phyloP scores from a whole-genome alignment of 2,113 vertebrate genomes.

The Eubucco bourcierii region DNA sequence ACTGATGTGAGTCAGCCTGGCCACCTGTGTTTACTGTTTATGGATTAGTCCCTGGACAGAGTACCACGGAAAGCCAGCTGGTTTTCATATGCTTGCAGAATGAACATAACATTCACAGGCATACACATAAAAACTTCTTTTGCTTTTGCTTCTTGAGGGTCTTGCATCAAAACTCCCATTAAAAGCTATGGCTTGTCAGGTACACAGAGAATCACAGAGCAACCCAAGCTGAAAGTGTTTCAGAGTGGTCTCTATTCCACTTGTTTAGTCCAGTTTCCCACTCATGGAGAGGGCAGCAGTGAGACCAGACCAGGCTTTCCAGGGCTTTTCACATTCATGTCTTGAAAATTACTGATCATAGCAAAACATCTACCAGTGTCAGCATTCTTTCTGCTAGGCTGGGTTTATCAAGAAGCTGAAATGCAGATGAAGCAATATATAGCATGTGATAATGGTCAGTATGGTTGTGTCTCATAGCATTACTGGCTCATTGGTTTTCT shows the following conservation, averaged over 20 bases:
- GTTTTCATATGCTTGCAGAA: neutral
- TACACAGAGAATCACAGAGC: neutral
- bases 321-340: neutral
- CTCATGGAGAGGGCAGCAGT: neutral
- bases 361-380: neutral
- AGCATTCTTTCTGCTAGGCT: neutral
- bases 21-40: conserved; percentile 1
- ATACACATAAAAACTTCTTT: neutral
- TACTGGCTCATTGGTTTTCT: neutral
- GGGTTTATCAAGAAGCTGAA: neutral
- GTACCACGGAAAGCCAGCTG: neutral
- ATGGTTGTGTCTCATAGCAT: neutral
- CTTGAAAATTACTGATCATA: conserved; percentile 18
- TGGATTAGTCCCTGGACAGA: neutral
- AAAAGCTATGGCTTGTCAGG: neutral
- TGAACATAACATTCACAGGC: neutral
- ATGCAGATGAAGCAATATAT: neutral
- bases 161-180: neutral
- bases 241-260: neutral
- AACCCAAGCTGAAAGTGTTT: neutral
- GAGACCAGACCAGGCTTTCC: neutral
- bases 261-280: neutral
- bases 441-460: neutral
- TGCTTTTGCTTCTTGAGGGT: neutral
- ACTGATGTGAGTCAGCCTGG: neutral